A percentile compares a stretch with the other conserved stretches of the same genome.
Conservation (phyloP, 1,140 invertebrate genomes). For the Drosophila nebulosa region DNA sequence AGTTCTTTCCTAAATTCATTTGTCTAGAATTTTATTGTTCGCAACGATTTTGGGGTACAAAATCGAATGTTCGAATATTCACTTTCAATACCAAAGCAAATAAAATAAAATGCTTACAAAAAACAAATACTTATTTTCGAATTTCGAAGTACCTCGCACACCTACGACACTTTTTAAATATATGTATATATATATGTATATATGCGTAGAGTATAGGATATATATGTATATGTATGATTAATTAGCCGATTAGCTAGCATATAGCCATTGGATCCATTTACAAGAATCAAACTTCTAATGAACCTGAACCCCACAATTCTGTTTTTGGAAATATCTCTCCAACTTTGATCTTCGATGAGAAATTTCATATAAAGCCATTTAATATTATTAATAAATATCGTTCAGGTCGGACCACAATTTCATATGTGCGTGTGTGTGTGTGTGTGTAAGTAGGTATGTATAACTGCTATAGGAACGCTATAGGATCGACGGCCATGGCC, state of each 20-base stretch:
- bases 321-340: too few species aligned
- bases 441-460: background rate
- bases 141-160: background rate
- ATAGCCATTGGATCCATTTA: too few species aligned
- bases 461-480: conserved; percentile 7
- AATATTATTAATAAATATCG: background rate
- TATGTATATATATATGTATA: background rate
- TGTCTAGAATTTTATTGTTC: too few species aligned
- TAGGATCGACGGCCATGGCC: background rate
- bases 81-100: too few species aligned
- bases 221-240: background rate
- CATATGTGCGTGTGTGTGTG: background rate
- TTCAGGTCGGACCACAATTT: background rate
- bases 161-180: background rate
- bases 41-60: too few species aligned
- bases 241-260: background rate
- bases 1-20: too few species aligned
- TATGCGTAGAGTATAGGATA: background rate
- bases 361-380: background rate
- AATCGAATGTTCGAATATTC: too few species aligned
- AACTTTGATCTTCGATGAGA: background rate
- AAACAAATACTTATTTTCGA: background rate
- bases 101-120: background rate
- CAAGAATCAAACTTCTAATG: background rate
- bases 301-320: background rate